Evolutionary conservation across 1,140 invertebrate species (phyloP).

Genomic region (Drosophila dunni): DNA sequence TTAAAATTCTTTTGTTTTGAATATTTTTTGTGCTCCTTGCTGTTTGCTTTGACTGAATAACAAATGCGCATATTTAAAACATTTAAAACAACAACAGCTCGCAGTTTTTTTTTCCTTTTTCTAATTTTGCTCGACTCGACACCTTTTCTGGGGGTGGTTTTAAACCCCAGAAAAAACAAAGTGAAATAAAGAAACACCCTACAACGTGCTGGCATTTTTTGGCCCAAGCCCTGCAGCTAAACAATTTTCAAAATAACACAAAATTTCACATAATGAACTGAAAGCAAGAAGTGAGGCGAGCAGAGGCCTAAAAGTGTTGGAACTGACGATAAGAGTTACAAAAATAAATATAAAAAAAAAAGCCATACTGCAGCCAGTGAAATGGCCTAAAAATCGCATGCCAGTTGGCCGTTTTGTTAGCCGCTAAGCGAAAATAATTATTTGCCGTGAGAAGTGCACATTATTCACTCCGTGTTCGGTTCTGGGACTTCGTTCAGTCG

Average conservation of each 20-base stretch:
- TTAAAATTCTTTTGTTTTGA: constrained; percentile 72
- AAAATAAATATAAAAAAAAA: constrained; percentile 5
- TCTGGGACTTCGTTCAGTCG: neutral
- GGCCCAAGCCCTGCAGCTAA: constrained; percentile 55
- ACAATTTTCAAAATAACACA: constrained; percentile 54
- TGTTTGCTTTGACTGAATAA: constrained; percentile 34
- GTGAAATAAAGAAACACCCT: constrained; percentile 32
- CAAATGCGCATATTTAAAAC: constrained; percentile 55
- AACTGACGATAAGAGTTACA: constrained; percentile 27
- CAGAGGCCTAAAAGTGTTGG: constrained; percentile 22
- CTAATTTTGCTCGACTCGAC: constrained; percentile 67
- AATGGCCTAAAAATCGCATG: constrained; percentile 78
- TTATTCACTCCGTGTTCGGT: constrained; percentile 66
- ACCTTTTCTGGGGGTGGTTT: constrained; percentile 59
- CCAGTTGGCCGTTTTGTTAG: constrained; percentile 61
- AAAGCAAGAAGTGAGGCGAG: constrained; percentile 14
- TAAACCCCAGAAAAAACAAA: neutral
- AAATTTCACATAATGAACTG: constrained; percentile 75
- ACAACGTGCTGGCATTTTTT: constrained; percentile 70
- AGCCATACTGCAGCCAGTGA: constrained; percentile 37
- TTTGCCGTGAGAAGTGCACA: constrained; percentile 80
- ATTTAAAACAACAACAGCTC: constrained; percentile 63
- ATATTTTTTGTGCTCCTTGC: constrained; percentile 13
- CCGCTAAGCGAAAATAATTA: constrained; percentile 78
- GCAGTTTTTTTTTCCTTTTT: constrained; percentile 47